Evolutionary conservation across 2,113 vertebrate genomes (phyloP).

Genomic region (Columbina picui): DNA sequence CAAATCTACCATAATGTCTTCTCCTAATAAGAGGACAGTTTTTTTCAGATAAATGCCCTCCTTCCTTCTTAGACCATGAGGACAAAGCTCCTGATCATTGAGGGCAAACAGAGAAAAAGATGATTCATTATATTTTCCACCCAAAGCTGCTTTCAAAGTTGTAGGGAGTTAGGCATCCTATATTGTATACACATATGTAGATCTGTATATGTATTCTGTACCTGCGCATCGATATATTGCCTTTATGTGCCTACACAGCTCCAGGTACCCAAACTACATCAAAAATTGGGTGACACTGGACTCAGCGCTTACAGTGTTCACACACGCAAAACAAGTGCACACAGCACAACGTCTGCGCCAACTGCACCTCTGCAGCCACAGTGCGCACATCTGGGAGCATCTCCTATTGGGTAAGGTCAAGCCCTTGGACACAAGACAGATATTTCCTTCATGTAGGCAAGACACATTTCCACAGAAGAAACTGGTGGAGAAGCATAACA

Average conservation of each 20-base stretch:
- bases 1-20: not conserved
- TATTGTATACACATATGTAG: rapidly evolving
- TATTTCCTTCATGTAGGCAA: not conserved
- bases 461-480: not conserved
- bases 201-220: not conserved
- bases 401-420: not conserved
- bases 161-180: not conserved
- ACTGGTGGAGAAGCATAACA: not conserved
- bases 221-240: not conserved
- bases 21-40: not conserved
- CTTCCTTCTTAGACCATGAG: not conserved
- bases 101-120: not conserved
- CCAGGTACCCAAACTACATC: not conserved
- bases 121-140: not conserved
- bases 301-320: rapidly evolving
- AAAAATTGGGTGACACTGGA: not conserved
- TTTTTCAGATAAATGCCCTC: not conserved
- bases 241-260: not conserved
- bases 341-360: rapidly evolving
- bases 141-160: not conserved
- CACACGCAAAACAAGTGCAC: rapidly evolving
- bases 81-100: not conserved
- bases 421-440: not conserved
- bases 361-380: rapidly evolving
- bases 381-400: rapidly evolving